Evolutionary conservation across 2,888 invertebrate species (phyloP), one percentile per base, ranked within the genome.

Genomic region (Masnerella sp.): DNA sequence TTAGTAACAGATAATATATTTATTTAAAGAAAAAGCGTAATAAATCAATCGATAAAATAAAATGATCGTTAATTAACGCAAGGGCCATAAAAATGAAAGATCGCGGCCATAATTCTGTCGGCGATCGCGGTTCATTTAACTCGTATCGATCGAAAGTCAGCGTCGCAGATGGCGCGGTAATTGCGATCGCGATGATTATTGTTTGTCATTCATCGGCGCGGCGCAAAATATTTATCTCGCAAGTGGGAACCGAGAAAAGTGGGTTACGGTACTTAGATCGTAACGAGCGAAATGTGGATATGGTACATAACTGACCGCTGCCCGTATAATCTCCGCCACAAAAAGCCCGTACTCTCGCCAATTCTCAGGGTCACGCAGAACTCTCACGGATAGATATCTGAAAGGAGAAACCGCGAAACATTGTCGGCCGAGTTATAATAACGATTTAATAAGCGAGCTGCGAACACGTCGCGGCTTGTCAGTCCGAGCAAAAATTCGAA

Each of bases 251-350:
- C 20, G 28, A 67, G 67, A 67, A 72, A 72, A 67, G 67, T 72
- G 72, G 72, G 72, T 72, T 65, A 72, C 65, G 65, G 59, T 56
- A 68, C 67, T 68, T 73, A 68, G 68, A 73, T 68, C 61, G 73
- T 68, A 62, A 62, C 73, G 68, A 72, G 72, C 72, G 65, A 72
- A 72, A 65, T 61, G 72, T 65, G 72, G 52, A 64, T 71, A 71
- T 71, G 58, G 62, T 52, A 64, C 59, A 71, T 65, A 71, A 72
- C 72, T 72, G 72, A 72, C 72, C 72, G 65, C 36, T 65, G 59
- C 59, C 65, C 65, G 72, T 72, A 72, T 72, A 72, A 72, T 72
- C 72, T 61, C 47, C 34, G 59, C 45, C 47, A 65, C 59, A 71
- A 71, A 65, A 71, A 65, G 45, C 45, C 5, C 52, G 52, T 64